A percentile compares a stretch with the other conserved stretches of the same genome.
Conservation (phyloP, 1,140 invertebrate genomes). For the Theocolax elegans region DNA sequence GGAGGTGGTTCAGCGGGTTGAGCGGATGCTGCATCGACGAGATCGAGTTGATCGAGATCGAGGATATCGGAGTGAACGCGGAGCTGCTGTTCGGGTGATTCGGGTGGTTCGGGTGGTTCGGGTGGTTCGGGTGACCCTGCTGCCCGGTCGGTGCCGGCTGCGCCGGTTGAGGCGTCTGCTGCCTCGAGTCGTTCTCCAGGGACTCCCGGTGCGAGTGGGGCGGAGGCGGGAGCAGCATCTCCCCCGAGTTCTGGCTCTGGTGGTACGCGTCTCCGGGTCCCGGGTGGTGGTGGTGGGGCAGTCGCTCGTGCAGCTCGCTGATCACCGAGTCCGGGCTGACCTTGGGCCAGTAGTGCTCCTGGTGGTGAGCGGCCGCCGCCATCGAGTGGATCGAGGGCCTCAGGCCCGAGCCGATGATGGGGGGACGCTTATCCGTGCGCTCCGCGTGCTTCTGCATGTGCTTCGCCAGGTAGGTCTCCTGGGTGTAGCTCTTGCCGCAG, state of each 20-base stretch:
- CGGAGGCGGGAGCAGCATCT: conserved; percentile 35
- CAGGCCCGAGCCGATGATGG: conserved; percentile 74
- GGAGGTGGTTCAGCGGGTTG: conserved; percentile 76
- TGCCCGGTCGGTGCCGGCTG: background rate
- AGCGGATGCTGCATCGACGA: conserved; percentile 67
- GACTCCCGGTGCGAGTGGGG: conserved; percentile 56
- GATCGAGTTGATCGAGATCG: conserved; percentile 77
- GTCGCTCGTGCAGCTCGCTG: conserved; percentile 74
- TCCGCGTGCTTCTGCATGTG: conserved; percentile 99
- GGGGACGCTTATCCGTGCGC: conserved; percentile 87
- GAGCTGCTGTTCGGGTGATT: conserved; percentile 76
- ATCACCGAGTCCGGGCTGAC: conserved; percentile 78
- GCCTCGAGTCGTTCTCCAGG: conserved; percentile 64
- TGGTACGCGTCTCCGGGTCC: conserved; percentile 72
- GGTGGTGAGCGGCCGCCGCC: conserved; percentile 62
- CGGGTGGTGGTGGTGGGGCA: conserved; percentile 71
- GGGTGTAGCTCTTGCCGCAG: conserved; percentile 99
- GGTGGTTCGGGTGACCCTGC: conserved; percentile 27
- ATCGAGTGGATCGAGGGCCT: conserved; percentile 70
- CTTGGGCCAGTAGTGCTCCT: conserved; percentile 84
- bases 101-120: conserved; percentile 52
- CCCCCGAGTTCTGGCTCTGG: conserved; percentile 56
- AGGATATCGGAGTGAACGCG: conserved; percentile 90
- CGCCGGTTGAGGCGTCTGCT: conserved; percentile 63
- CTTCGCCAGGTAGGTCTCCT: conserved; percentile 98